Conservation (phyloP, 2,113 vertebrate genomes). For the Progne subis region DNA sequence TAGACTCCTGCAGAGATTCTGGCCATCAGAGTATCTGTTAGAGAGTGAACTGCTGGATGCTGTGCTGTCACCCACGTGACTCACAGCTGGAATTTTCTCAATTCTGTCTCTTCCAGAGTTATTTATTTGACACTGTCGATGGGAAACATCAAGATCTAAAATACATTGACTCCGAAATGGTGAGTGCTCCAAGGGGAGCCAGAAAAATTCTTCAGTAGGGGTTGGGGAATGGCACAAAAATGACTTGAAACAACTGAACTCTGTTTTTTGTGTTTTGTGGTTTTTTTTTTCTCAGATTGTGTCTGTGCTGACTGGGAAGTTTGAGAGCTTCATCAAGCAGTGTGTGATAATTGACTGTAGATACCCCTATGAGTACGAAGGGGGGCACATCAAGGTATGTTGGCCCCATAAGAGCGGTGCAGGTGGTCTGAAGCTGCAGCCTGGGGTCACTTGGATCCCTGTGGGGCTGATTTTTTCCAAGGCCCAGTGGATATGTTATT, state of each 20-base stretch:
- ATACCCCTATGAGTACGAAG: conserved; percentile 95
- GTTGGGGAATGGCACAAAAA: not conserved
- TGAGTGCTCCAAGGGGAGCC: conserved; percentile 57
- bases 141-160: conserved; percentile 94
- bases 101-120: conserved; percentile 73
- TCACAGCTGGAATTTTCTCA: not conserved
- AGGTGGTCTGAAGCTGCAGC: not conserved
- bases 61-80: rapidly evolving
- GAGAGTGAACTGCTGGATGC: not conserved
- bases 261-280: not conserved
- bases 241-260: not conserved
- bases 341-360: conserved; percentile 92
- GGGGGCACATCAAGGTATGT: conserved; percentile 92
- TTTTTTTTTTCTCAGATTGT: conserved; percentile 77
- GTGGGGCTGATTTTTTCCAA: not conserved
- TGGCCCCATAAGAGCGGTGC: rapidly evolving
- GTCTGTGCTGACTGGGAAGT: conserved; percentile 83
- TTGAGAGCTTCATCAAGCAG: conserved; percentile 79
- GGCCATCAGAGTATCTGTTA: not conserved
- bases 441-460: rapidly evolving
- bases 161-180: conserved; percentile 91
- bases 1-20: not conserved
- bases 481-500: rapidly evolving
- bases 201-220: rapidly evolving
- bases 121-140: conserved; percentile 85